Evolutionary conservation across 2,797 vertebrate genomes (phyloP), one percentile per base, ranked within the genome.

Genomic region (Spinibarbus caldwelli): DNA sequence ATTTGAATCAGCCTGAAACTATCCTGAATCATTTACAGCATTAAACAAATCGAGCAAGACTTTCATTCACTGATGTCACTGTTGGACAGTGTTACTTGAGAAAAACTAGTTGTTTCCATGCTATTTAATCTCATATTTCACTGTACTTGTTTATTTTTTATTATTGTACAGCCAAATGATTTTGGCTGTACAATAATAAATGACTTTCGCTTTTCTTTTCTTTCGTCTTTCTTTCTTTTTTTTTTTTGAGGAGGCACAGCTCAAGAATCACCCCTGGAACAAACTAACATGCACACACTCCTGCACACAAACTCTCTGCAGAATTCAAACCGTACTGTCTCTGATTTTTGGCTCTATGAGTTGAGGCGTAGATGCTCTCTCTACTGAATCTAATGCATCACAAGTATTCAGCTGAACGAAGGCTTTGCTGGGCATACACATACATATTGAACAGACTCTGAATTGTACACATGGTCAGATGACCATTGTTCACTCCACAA

Each of bases 371-470:
- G 79, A 66, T 67, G 67, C 47, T 78, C 57, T n/a, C 45, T 47
- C 66, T 67, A 19, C 71, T 82, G 83, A 82, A 82, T 78, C 78
- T 78, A 80, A 80, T 86, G 79, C 36, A 57, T 87, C 38, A 14
- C 86, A 83, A 72, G 75, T 85, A 79, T 73, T 67, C 67, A 45
- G 79, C 75, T 41, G 87, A 83, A 64, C 45, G 72, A 68, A 82
- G 64, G 68, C 81, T 78, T 80, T 52, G 59, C 43, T 64, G 62
- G 23, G 34, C 68, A 57, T 26, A 83, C 73, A 80, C 87, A 88
- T 86, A 83, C 79, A 82, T 79, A 83, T 86, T 57, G 80, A 85
- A 82, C 79, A 85, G 84, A 82, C 47, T 73, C 59, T 31, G 67
- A 43, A 57, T 66, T 73, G 75, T 71, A 38, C 75, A 45, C 87